phyloP scores from a whole-genome alignment of 2,888 invertebrate genomes.

The Eristalis tenax region DNA sequence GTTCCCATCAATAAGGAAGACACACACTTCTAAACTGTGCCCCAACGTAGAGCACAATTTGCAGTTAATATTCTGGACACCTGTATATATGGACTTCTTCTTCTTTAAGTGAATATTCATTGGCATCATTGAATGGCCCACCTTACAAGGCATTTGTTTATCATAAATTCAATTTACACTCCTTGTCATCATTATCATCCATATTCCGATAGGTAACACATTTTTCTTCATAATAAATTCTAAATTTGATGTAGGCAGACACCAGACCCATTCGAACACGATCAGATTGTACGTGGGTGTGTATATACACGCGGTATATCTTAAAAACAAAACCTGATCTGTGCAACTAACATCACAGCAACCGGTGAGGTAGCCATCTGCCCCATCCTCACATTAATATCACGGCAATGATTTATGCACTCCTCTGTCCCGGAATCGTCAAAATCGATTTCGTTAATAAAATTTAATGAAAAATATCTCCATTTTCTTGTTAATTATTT shows the following conservation, averaged over 20 bases:
- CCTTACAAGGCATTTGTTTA: background rate
- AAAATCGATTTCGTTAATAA: conserved; percentile 52
- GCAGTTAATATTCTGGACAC: too few species aligned
- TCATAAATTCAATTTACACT: background rate
- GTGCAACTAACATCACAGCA: background rate
- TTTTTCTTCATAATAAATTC: background rate
- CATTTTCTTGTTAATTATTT: conserved; percentile 63
- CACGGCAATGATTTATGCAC: conserved; percentile 48
- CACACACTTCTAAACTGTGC: too few species aligned
- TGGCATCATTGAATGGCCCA: too few species aligned
- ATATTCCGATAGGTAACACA: background rate
- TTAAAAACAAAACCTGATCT: background rate
- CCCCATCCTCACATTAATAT: background rate
- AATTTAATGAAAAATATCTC: conserved; percentile 60
- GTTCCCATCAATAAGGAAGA: too few species aligned
- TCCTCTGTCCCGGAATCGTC: conserved; percentile 24
- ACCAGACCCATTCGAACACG: background rate
- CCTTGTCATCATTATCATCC: background rate
- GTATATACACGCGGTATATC: background rate
- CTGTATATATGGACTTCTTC: too few species aligned
- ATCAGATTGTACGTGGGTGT: background rate
- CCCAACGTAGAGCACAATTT: too few species aligned
- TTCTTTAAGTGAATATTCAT: too few species aligned
- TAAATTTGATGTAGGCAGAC: background rate
- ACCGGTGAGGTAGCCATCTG: background rate